Evolutionary conservation across 2,888 invertebrate species (phyloP), one percentile per base, ranked within the genome.

Genomic region (Branchellion lobata): DNA sequence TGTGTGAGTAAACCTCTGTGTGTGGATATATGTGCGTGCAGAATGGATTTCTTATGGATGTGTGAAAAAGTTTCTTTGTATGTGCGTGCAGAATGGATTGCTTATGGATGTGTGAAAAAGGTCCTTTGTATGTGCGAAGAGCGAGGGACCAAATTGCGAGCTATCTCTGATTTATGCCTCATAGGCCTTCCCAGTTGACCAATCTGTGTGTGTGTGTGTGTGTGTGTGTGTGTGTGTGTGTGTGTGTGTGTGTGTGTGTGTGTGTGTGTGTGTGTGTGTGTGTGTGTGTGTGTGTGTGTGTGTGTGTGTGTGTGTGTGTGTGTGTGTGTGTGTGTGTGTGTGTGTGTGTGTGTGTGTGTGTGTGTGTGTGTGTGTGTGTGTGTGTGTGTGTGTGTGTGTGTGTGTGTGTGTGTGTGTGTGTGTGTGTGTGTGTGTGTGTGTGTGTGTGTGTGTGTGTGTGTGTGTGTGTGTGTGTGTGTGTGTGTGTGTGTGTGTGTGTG

Each of bases 181-280:
- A 86, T 99, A 99, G 0, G 98, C 98, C 93, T 99, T 99, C 97
- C 98, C 89, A 1, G 1, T 18, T n/a, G 40, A 40, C 40, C 40
- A 40, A 40, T 40, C 40, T 40, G 40, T 40, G 65, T 65, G 65
- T 65, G 65, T 69, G 69, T 69, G 69, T 69, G 69, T 69, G 69
- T 69, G 11, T 69, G 69, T 69, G 69, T 69, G 29, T 69, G 69
- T 29, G 69, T 29, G 69, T 29, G 69, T 29, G 69, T 29, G 69
- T 69, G 69, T 69, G 69, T 69, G 69, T 69, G 69, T 69, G 69
- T 69, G 69, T 69, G 34, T 34, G 34, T 69, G 34, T 69, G 69
- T 69, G 31, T 69, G 69, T 69, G 69, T 34, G 69, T 51, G 31
- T 57, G 31, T 34, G 51, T 33, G 34, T 36, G 47, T 72, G 47